phyloP scores from a whole-genome alignment of 2,797 vertebrate genomes.

The Oceanodroma leucorhoa region DNA sequence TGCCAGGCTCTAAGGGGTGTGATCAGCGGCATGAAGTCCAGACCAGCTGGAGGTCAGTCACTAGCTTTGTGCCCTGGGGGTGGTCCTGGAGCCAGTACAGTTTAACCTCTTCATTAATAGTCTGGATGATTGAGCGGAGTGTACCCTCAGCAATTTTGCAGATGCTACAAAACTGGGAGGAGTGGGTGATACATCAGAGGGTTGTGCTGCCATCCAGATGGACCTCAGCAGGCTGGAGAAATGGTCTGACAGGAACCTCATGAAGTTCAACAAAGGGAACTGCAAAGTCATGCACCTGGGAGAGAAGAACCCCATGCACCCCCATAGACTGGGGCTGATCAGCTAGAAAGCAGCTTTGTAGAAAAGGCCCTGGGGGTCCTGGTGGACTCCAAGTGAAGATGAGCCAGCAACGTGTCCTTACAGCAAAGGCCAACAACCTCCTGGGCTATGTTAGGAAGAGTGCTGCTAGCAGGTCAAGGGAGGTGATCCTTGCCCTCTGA shows the following conservation, averaged over 20 bases:
- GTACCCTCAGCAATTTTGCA: background rate
- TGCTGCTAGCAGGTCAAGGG: background rate
- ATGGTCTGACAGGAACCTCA: background rate
- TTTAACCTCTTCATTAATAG: background rate
- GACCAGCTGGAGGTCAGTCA: background rate
- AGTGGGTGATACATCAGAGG: background rate
- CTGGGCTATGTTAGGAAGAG: background rate
- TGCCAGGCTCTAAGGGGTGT: background rate
- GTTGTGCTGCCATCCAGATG: background rate
- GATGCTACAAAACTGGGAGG: background rate
- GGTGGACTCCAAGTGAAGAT: background rate
- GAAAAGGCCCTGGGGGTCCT: background rate
- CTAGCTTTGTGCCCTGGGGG: background rate
- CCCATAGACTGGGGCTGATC: background rate
- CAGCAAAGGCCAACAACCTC: background rate
- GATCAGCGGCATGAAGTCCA: background rate
- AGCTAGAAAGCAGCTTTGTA: background rate
- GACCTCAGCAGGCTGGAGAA: background rate
- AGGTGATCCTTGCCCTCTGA: background rate
- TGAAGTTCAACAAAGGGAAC: background rate
- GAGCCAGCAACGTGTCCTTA: background rate
- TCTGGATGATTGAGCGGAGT: background rate
- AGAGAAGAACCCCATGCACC: background rate
- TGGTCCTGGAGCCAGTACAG: background rate
- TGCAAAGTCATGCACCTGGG: fast-evolving